phyloP scores from a whole-genome alignment of 2,113 vertebrate species.

The Crotophaga sulcirostris region DNA sequence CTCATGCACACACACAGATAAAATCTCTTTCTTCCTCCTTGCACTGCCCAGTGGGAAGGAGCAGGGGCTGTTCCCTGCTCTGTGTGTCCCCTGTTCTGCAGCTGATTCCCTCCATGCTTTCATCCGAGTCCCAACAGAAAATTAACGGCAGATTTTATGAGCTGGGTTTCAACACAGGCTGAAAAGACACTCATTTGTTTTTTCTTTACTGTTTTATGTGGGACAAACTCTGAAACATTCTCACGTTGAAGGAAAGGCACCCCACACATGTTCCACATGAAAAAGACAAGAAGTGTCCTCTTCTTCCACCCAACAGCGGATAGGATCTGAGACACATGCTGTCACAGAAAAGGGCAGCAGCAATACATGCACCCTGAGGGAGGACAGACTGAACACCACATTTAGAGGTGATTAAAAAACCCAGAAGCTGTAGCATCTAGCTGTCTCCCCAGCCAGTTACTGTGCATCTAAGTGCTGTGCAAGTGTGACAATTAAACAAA shows the following conservation, averaged over 20 bases:
- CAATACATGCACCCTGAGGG: background rate
- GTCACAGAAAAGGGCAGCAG: conserved; percentile 5
- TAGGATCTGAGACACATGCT: background rate
- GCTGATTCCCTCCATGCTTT: background rate
- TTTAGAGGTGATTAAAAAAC: background rate
- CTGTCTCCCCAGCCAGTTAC: background rate
- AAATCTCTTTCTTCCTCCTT: background rate
- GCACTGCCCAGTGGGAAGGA: background rate
- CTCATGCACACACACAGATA: background rate
- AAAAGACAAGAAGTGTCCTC: background rate
- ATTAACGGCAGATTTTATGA: background rate
- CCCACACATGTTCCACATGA: background rate
- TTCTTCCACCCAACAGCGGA: background rate
- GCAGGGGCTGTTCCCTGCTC: background rate
- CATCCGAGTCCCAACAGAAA: background rate
- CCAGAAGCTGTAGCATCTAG: background rate
- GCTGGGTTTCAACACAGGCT: background rate
- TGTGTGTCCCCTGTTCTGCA: too few species aligned
- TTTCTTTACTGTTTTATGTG: background rate
- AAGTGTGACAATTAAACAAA: background rate
- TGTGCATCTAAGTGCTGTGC: background rate
- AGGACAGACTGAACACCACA: background rate
- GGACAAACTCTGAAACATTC: background rate
- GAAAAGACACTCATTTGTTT: background rate
- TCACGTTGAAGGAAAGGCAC: background rate